A percentile compares a stretch with the other conserved stretches of the same genome.
phyloP scores from a whole-genome alignment of 1,140 invertebrate genomes.

The Megalonaias nervosa region DNA sequence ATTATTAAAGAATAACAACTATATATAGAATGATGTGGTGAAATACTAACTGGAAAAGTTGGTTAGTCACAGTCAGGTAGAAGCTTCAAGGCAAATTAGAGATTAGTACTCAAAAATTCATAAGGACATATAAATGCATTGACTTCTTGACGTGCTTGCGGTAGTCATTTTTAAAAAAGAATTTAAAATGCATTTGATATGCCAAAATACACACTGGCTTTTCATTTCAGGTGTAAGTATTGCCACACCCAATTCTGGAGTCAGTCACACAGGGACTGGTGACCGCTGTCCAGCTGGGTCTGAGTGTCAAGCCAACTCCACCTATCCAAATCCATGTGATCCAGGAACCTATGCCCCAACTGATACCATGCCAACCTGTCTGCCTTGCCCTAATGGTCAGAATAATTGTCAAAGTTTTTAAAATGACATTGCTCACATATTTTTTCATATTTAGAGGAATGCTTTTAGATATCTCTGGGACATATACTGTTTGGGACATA shows the following conservation, averaged over 20 bases:
- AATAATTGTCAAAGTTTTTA: not conserved
- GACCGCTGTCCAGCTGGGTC: slow-evolving; percentile 60
- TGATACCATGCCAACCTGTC: slow-evolving; percentile 42
- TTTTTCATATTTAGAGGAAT: not conserved
- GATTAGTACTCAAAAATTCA: no score
- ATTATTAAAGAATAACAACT: no score
- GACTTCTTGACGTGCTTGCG: no score
- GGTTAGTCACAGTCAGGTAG: no score
- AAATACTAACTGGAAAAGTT: no score
- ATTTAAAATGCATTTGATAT: no score
- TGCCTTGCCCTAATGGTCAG: slow-evolving; percentile 57
- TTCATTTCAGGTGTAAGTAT: slow-evolving; percentile 60
- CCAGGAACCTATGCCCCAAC: slow-evolving; percentile 60
- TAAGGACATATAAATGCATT: no score
- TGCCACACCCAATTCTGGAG: slow-evolving; percentile 47
- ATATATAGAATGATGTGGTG: no score
- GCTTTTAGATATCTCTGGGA: no score
- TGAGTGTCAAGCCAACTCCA: slow-evolving; percentile 62
- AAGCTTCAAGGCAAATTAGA: no score
- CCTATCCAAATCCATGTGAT: slow-evolving; percentile 53
- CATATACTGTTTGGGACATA: no score
- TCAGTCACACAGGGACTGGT: slow-evolving; percentile 56
- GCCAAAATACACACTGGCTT: not conserved
- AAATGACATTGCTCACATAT: not conserved
- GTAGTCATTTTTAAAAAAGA: no score